Base-by-base conservation (phyloP, 2,113 vertebrate genomes). In the Semnopithecus entellus region DNA sequence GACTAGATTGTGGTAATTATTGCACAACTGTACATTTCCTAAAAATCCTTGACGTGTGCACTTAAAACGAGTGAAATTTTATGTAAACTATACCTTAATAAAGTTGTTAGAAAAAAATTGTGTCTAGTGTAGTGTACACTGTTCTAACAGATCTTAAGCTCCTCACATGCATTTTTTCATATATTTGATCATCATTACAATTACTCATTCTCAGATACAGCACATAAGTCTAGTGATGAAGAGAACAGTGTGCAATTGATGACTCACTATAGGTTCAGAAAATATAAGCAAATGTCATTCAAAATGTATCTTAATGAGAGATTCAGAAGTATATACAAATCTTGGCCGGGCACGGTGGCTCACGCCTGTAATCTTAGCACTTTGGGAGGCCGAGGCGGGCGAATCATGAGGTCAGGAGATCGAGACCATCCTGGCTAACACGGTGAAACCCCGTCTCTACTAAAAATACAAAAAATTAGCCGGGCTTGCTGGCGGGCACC, bases 51-150 rank as follows among this genome's bases (percentile, higher is more conserved):
- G 35, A 78, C 48, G 48, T 92, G 10, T 90, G 38, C 6, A 14
- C 73, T 92, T 92, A 40, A 87, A 90, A 83, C 70, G 52, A 43
- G 20, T 85, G 18, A 43, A 66, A 30, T 90, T 40, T 27, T 72
- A 16, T 61, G 18, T 89, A 81, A 81, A 64, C 32, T 95, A 12
- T 79, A 88, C 11, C 25, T 92, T 17, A 73, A 0, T 83, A 92
- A 92, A 90, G 5, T 18, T 92, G 13, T 85, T 90, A 78, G 91
- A 57, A 91, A 88, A 78, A 85, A 84, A 40, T 90, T 70, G 16
- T 78, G 40, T 23, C 10, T 32, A 93, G 50, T 45, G 50, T 75
- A 82, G 61, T 43, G 25, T 59, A 83, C 23, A 90, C 18, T 68
- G 22, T 68, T 83, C 2, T 57, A 40, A 57, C 18, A 97, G 8